A percentile compares a stretch with the other conserved stretches of the same genome.
phyloP scores from a whole-genome alignment of 2,888 invertebrate genomes.

The Dermolepida albohirtum region DNA sequence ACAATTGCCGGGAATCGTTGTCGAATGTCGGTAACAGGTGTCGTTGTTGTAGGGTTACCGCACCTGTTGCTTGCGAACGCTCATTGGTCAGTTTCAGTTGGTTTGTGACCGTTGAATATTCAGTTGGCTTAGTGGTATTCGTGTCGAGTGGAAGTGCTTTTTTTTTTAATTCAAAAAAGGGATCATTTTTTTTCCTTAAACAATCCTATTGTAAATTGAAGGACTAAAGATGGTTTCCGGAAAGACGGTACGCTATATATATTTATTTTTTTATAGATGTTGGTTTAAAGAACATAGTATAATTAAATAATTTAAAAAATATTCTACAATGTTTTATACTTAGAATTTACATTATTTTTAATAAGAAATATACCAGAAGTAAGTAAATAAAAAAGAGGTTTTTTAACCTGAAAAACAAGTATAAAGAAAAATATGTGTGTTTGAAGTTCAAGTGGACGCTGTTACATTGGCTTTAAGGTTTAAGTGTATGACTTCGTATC shows the following conservation, averaged over 20 bases:
- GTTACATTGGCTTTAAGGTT: too few species aligned
- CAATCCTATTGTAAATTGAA: slow-evolving; percentile 1
- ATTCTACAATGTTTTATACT: too few species aligned
- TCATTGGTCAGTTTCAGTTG: slow-evolving; percentile 30
- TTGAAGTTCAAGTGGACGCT: too few species aligned
- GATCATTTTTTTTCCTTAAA: slow-evolving; percentile 7
- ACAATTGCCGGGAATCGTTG: slow-evolving; percentile 14
- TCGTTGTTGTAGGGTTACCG: slow-evolving; percentile 16
- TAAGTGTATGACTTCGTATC: too few species aligned
- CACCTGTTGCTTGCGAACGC: slow-evolving; percentile 26
- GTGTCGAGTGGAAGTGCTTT: slow-evolving; percentile 1
- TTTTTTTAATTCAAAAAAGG: neutral
- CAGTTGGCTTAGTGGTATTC: neutral
- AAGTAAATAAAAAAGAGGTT: too few species aligned
- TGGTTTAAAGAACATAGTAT: neutral
- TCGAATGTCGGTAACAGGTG: slow-evolving; percentile 30
- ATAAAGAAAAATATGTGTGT: too few species aligned
- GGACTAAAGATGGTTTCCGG: slow-evolving; percentile 50
- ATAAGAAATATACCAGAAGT: too few species aligned
- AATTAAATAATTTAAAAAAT: neutral
- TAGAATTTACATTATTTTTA: too few species aligned
- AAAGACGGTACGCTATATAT: slow-evolving; percentile 48
- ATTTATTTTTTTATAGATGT: slow-evolving; percentile 41
- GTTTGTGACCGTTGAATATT: slow-evolving; percentile 32
- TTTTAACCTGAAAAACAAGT: too few species aligned